Conservation (phyloP, 64 coral and sea anemone species). For the Astreopora myriophthalma region DNA sequence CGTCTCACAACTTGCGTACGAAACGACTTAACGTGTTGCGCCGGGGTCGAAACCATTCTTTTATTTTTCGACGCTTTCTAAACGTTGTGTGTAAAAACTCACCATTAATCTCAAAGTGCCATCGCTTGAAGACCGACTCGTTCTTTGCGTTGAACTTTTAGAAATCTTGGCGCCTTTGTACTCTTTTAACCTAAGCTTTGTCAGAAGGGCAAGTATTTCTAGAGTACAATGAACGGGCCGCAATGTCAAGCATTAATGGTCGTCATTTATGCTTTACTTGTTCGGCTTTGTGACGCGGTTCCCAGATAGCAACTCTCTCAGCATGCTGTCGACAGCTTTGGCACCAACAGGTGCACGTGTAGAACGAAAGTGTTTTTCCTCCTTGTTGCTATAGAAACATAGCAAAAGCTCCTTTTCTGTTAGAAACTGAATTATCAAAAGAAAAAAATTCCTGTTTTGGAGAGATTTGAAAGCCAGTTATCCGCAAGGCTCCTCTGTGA, state of each 20-base stretch:
- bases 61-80: not conserved
- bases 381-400: slow-evolving; percentile 7
- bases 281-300: slow-evolving; percentile 2
- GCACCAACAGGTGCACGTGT: not conserved
- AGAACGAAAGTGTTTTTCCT: not conserved
- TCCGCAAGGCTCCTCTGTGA: not conserved
- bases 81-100: not conserved
- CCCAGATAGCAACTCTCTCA: not conserved
- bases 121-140: not conserved
- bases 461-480: not conserved
- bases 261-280: not conserved
- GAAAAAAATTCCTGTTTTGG: not conserved
- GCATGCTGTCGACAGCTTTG: slow-evolving; percentile 14
- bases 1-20: not conserved
- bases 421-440: not conserved
- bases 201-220: not conserved
- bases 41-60: not conserved
- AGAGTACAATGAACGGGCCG: not conserved
- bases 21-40: not conserved
- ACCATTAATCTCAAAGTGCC: not conserved
- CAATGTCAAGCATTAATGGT: slow-evolving; percentile 1
- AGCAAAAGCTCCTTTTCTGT: not conserved
- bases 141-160: not conserved
- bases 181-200: not conserved
- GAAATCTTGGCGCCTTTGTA: not conserved